phyloP scores from a whole-genome alignment of 2,113 vertebrate species.

The Zapus hudsonius region DNA sequence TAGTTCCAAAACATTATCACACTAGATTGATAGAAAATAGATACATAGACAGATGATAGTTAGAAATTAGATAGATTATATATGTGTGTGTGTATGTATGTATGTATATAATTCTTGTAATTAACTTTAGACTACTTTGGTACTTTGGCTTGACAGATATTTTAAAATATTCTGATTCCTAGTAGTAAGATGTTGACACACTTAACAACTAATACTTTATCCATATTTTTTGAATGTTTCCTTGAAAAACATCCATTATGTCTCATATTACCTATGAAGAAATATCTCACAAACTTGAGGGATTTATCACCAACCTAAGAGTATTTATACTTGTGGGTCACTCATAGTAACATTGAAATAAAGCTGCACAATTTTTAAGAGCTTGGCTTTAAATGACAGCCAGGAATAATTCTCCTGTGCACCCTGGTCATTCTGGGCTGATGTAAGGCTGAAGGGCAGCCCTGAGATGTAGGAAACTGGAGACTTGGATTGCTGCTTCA shows the following conservation, averaged over 20 bases:
- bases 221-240: background rate
- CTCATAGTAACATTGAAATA: slow-evolving; percentile 35
- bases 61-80: background rate
- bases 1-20: background rate
- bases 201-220: slow-evolving; percentile 15
- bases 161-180: slow-evolving; percentile 43
- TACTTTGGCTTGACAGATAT: background rate
- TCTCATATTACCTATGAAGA: background rate
- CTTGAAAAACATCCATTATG: background rate
- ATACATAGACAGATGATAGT: background rate
- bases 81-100: no score
- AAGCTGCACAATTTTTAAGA: slow-evolving; percentile 40
- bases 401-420: slow-evolving; percentile 67
- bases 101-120: no score
- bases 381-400: slow-evolving; percentile 68
- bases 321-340: slow-evolving; percentile 12
- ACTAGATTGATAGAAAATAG: background rate
- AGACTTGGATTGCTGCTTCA: slow-evolving; percentile 76
- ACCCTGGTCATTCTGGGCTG: slow-evolving; percentile 7
- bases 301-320: background rate
- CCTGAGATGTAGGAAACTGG: slow-evolving; percentile 33
- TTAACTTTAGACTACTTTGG: background rate
- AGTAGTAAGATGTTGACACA: background rate
- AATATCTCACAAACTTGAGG: background rate
- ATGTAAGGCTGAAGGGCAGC: slow-evolving; percentile 55